Evolutionary conservation across 2,888 invertebrate genomes (phyloP).

Genomic region (Sphinx pinastri): DNA sequence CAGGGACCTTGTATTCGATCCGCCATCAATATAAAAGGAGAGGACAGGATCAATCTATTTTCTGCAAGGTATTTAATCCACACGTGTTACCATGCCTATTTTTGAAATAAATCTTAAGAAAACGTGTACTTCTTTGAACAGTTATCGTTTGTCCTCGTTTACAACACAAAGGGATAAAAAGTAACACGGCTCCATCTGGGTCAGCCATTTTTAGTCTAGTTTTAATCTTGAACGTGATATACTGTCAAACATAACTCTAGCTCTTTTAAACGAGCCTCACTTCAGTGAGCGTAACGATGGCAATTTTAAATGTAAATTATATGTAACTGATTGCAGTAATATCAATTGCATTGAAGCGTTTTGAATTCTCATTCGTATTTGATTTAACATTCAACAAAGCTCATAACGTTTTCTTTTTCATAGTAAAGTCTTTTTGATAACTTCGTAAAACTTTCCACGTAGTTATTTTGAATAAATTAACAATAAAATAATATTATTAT

Average conservation of each 20-base stretch:
- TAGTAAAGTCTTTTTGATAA: too few relatives aligned
- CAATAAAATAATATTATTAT: too few relatives aligned
- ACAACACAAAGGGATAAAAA: constrained; percentile 13
- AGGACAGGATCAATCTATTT: neutral
- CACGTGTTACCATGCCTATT: neutral
- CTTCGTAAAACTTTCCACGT: too few relatives aligned
- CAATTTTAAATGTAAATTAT: neutral
- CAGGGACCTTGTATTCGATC: too few relatives aligned
- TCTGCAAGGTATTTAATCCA: neutral
- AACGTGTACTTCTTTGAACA: neutral
- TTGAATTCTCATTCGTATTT: too few relatives aligned
- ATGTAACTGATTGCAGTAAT: neutral
- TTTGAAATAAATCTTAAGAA: neutral
- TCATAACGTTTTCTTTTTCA: too few relatives aligned
- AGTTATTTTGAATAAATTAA: too few relatives aligned
- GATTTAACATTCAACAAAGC: too few relatives aligned
- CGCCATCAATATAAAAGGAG: neutral
- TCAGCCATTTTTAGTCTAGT: constrained; percentile 16
- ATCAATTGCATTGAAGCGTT: neutral
- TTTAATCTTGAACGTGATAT: constrained; percentile 7
- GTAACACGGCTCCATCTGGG: constrained; percentile 6
- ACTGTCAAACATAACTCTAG: neutral
- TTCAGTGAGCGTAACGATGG: neutral
- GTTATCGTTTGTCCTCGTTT: constrained; percentile 11
- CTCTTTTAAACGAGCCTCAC: neutral